phyloP scores from a whole-genome alignment of 2,888 invertebrate genomes.

The Julus scandinavius region DNA sequence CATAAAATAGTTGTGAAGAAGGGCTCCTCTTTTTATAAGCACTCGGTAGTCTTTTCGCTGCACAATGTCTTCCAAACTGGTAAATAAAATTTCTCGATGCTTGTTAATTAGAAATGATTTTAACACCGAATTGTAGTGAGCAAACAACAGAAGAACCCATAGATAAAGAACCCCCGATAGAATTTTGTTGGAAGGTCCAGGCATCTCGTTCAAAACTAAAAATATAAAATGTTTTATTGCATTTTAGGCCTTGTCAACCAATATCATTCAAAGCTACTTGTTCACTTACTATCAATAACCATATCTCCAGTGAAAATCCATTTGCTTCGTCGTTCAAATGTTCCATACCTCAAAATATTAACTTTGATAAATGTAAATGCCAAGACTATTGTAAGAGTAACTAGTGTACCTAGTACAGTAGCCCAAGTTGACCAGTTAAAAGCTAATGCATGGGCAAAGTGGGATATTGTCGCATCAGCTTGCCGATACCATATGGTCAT shows the following conservation, averaged over 20 bases:
- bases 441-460: not conserved
- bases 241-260: not conserved
- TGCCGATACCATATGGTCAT: not conserved
- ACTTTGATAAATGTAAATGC: not conserved
- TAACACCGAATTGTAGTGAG: conserved; percentile 11
- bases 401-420: not conserved
- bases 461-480: not conserved
- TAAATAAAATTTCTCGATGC: not conserved
- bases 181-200: not conserved
- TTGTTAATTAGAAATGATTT: conserved; percentile 2
- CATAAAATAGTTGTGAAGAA: not conserved
- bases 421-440: not conserved
- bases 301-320: not conserved
- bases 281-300: conserved; percentile 16
- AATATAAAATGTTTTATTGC: no score
- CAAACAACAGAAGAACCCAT: not conserved
- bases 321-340: not conserved
- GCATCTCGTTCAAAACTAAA: not conserved
- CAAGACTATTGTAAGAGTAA: not conserved
- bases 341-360: not conserved
- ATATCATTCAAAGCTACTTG: not conserved
- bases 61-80: not conserved
- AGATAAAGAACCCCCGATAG: not conserved
- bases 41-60: not conserved
- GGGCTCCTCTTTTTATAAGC: not conserved